Evolutionary conservation across 2,888 invertebrate species (phyloP).

Genomic region (Athripsodes cinereus): DNA sequence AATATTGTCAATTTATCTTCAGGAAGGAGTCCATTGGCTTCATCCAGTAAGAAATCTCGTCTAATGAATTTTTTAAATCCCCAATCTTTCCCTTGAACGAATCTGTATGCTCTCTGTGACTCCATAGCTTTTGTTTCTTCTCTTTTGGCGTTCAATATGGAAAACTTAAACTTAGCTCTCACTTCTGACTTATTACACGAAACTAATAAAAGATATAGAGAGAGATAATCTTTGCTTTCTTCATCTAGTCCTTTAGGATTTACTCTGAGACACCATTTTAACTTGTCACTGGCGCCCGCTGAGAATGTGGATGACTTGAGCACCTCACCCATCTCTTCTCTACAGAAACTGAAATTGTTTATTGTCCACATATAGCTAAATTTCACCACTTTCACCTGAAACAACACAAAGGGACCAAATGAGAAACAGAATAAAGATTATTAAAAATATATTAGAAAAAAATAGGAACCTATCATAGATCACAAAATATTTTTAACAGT

Average conservation of each 20-base stretch:
- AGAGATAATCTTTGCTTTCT: conserved; percentile 99
- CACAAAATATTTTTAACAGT: too few relatives aligned
- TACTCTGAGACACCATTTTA: conserved; percentile 99
- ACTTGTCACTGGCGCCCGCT: conserved; percentile 98
- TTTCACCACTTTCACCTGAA: conserved; percentile 99
- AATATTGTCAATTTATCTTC: conserved; percentile 99
- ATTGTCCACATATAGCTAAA: conserved; percentile 99
- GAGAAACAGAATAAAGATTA: too few relatives aligned
- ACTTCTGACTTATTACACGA: conserved; percentile 99
- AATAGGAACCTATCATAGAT: too few relatives aligned
- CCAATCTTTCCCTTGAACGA: conserved; percentile 99
- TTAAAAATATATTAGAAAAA: too few relatives aligned
- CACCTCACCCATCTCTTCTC: conserved; percentile 99
- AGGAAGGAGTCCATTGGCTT: conserved; percentile 95
- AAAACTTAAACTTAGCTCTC: conserved; percentile 99
- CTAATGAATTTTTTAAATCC: conserved; percentile 99
- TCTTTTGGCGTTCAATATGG: conserved; percentile 98
- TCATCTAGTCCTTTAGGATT: conserved; percentile 99
- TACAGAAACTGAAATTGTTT: conserved; percentile 99
- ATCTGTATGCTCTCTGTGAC: conserved; percentile 92
- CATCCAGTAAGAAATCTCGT: conserved; percentile 97
- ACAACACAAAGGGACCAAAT: conserved; percentile 36
- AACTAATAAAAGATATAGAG: conserved; percentile 96
- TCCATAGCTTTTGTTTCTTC: conserved; percentile 99
- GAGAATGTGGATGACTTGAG: conserved; percentile 99